Conservation (phyloP, 2,888 invertebrate genomes). For the Psococerastis gibbosa region DNA sequence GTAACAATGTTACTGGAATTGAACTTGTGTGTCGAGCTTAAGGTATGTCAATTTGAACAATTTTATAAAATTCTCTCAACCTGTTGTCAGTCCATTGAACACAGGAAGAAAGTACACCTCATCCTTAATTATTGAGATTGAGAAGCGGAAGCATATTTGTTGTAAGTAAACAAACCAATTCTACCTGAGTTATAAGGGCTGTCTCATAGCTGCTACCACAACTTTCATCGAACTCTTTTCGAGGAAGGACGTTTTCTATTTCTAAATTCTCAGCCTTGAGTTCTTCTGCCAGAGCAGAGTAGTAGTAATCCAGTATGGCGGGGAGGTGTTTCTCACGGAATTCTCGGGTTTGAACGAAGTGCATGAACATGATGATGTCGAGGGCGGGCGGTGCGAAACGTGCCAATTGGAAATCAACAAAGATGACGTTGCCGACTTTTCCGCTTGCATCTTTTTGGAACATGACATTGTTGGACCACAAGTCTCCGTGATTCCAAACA, state of each 20-base stretch:
- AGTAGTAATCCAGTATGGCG: neutral
- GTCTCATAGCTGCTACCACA: neutral
- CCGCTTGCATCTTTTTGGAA: neutral
- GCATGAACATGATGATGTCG: constrained; percentile 1
- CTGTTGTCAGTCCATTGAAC: too few species aligned
- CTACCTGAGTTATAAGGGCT: neutral
- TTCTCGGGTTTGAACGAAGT: neutral
- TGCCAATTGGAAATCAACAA: neutral
- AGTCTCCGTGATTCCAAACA: constrained; percentile 1
- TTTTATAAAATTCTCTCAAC: too few species aligned
- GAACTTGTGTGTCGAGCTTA: too few species aligned
- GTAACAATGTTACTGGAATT: too few species aligned
- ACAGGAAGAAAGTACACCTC: too few species aligned
- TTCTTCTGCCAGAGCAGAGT: neutral
- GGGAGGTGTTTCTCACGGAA: neutral
- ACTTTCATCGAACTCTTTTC: neutral
- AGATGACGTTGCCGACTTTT: neutral
- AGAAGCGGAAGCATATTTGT: too few species aligned
- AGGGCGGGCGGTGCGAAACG: neutral
- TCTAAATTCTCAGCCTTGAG: neutral
- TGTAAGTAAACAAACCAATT: too few species aligned
- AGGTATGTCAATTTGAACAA: too few species aligned
- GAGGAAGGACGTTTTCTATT: neutral
- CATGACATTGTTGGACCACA: constrained; percentile 6
- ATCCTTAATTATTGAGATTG: too few species aligned